Evolutionary conservation across 2,888 invertebrate species (phyloP).

Genomic region (Aradus depressus): DNA sequence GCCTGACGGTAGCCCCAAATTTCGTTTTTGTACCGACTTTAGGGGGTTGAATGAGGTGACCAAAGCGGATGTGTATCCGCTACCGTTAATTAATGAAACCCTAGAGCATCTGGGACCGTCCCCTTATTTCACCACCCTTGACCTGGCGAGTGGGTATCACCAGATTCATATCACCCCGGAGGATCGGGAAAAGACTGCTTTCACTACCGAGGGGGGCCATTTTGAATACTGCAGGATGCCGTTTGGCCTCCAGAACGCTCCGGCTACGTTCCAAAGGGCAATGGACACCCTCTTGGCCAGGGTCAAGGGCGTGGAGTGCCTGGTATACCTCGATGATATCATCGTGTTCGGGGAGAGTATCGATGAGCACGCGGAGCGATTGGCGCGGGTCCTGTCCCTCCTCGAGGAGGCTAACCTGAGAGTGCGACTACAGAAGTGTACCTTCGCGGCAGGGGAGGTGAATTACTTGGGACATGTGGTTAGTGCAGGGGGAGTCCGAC

Average conservation of each 20-base stretch:
- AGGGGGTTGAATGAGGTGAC: constrained; percentile 33
- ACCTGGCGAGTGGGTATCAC: constrained; percentile 32
- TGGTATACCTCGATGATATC: constrained; percentile 20
- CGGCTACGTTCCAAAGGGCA: constrained; percentile 32
- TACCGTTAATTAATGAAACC: constrained; percentile 34
- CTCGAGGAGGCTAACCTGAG: constrained; percentile 4
- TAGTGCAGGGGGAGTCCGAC: constrained; percentile 27
- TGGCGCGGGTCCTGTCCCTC: background rate
- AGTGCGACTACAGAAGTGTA: constrained; percentile 6
- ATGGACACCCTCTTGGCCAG: constrained; percentile 32
- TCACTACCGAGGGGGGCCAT: constrained; percentile 32
- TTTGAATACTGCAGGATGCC: constrained; percentile 33
- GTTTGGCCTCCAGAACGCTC: too few species aligned
- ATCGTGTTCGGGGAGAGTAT: background rate
- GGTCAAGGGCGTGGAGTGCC: constrained; percentile 21
- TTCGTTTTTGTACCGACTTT: constrained; percentile 32
- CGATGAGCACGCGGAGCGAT: constrained; percentile 1
- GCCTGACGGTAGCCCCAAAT: constrained; percentile 26
- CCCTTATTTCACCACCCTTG: constrained; percentile 31
- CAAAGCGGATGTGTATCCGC: constrained; percentile 31
- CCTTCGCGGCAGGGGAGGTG: constrained; percentile 27
- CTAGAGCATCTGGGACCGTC: constrained; percentile 30
- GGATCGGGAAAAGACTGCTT: constrained; percentile 33
- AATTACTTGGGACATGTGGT: constrained; percentile 32
- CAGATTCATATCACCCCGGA: constrained; percentile 33